Evolutionary conservation across 2,113 vertebrate genomes (phyloP).

Genomic region (Taxidea taxus): DNA sequence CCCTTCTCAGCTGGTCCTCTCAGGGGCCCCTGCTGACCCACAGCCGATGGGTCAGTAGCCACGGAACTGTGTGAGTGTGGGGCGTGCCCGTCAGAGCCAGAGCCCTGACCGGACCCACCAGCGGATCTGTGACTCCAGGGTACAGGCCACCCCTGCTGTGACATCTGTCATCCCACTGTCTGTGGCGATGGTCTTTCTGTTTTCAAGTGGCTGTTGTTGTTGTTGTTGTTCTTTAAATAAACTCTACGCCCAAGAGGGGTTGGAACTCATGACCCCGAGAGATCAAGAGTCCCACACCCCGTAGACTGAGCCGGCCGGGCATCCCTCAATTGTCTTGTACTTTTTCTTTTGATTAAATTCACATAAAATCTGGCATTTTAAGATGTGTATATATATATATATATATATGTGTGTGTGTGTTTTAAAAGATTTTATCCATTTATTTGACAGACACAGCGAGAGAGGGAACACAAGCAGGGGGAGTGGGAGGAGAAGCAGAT

Average conservation of each 20-base stretch:
- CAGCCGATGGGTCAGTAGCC: neutral
- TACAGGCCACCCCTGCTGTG: neutral
- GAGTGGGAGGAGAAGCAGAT: no score
- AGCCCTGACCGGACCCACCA: neutral
- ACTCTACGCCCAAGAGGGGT: neutral
- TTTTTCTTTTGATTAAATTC: neutral
- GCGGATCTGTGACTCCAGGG: neutral
- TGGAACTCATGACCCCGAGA: neutral
- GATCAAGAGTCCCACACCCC: neutral
- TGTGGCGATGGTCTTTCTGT: neutral
- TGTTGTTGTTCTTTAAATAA: neutral
- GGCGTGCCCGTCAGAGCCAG: neutral
- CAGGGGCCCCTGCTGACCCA: neutral
- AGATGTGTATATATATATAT: neutral
- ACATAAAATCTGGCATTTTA: neutral
- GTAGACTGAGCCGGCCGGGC: neutral
- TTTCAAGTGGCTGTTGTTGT: neutral
- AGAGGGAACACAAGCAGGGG: no score
- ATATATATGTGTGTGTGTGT: no score
- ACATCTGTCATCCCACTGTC: neutral
- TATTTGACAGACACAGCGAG: no score
- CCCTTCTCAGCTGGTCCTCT: neutral
- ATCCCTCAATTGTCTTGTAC: neutral
- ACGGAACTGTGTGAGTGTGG: rapidly evolving
- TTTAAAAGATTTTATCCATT: no score